Percentiles rank a stretch among this genome's conserved stretches.
Conservation (phyloP, 2,888 invertebrate genomes). For the Crematogaster levior region DNA sequence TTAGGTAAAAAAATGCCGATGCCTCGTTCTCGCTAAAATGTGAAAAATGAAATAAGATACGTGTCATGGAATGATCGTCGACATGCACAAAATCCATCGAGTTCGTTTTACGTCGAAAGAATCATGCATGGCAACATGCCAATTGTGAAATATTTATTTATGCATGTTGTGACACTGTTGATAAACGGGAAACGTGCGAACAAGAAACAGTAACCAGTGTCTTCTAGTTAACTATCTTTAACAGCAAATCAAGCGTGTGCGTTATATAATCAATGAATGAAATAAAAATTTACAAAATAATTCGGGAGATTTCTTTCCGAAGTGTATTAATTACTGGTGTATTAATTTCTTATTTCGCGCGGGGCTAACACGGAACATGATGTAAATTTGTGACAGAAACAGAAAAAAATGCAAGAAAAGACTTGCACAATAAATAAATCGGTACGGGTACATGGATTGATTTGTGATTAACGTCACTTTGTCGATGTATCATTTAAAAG, state of each 20-base stretch:
- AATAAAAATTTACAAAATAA: background rate
- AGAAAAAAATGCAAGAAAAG: constrained; percentile 56
- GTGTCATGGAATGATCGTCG: constrained; percentile 67
- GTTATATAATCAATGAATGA: background rate
- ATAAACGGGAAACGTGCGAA: constrained; percentile 41
- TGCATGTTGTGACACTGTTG: constrained; percentile 54
- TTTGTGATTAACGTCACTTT: constrained; percentile 9
- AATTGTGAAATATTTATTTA: constrained; percentile 66
- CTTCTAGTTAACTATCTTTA: constrained; percentile 4
- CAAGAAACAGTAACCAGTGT: constrained; percentile 55
- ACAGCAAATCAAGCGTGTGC: constrained; percentile 27
- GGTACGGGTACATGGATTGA: background rate
- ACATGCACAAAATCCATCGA: constrained; percentile 74
- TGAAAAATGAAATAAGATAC: constrained; percentile 45
- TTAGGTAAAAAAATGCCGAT: constrained; percentile 48
- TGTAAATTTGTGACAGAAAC: constrained; percentile 19
- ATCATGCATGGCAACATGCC: constrained; percentile 78
- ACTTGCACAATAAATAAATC: constrained; percentile 2
- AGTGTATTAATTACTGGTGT: constrained; percentile 31
- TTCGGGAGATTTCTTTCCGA: background rate
- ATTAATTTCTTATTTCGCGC: too few species aligned
- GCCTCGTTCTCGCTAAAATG: constrained; percentile 52
- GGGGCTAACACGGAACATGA: background rate
- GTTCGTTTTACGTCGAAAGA: constrained; percentile 61
- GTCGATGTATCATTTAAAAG: background rate